phyloP scores from a whole-genome alignment of 2,797 vertebrate species.

The Arnoldichthys spilopterus region DNA sequence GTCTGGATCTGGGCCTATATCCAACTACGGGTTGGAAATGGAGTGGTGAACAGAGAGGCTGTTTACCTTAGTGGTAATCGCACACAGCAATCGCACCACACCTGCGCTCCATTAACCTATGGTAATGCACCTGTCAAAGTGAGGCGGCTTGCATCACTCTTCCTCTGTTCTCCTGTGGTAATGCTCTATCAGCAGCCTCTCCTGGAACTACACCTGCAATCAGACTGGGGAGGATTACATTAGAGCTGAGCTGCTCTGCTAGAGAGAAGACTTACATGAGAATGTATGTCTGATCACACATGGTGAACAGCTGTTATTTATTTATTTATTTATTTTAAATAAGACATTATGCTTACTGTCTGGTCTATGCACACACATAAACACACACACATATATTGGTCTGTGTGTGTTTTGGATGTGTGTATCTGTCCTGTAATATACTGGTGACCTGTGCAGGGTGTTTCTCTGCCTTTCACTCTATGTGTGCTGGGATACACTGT shows the following conservation, averaged over 20 bases:
- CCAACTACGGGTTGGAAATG: background rate
- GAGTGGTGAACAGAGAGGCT: background rate
- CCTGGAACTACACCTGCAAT: constrained; percentile 33
- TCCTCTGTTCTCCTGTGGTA: background rate
- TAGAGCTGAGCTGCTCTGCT: constrained; percentile 11
- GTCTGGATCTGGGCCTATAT: background rate
- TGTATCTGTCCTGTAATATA: too few relatives aligned
- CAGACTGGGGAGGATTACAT: constrained; percentile 13
- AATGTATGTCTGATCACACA: constrained; percentile 3
- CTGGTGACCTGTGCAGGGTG: too few relatives aligned
- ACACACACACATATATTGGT: too few relatives aligned
- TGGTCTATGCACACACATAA: too few relatives aligned
- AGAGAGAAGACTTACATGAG: constrained; percentile 16
- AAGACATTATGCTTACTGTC: too few relatives aligned
- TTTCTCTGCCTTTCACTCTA: too few relatives aligned
- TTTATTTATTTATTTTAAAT: background rate
- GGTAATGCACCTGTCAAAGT: constrained; percentile 26
- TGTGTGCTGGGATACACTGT: too few relatives aligned
- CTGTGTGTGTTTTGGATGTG: too few relatives aligned
- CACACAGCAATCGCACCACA: constrained; percentile 1
- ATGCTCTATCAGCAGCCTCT: constrained; percentile 3
- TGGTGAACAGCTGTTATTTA: constrained; percentile 11
- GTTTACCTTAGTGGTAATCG: constrained; percentile 8
- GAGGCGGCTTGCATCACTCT: background rate
- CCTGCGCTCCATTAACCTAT: constrained; percentile 19